These are phyloP conservation scores for Myotis lucifugus DNA, from an alignment of 2,113 vertebrate genomes.

Conservation along the genomic window DNA sequence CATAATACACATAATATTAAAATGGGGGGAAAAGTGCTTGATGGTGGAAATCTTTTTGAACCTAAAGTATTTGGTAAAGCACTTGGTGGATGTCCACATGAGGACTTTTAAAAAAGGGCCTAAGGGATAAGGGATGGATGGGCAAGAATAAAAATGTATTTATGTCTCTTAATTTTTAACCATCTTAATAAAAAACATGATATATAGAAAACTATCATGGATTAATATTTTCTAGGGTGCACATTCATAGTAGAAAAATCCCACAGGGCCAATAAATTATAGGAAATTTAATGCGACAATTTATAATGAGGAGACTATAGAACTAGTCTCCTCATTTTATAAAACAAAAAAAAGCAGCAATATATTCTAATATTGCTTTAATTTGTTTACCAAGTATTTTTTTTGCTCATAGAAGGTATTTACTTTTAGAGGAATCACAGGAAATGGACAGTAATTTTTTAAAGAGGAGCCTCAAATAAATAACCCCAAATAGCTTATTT, in stretches of 20 bases:
- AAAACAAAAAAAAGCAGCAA: neutral
- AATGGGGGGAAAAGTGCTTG: neutral
- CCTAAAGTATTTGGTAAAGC: neutral
- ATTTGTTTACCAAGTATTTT: neutral
- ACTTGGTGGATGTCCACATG: neutral
- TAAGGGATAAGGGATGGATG: rapidly evolving
- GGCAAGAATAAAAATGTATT: neutral
- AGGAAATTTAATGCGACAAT: neutral
- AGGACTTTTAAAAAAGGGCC: neutral
- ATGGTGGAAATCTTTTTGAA: neutral
- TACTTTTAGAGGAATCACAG: neutral
- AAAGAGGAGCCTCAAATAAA: neutral
- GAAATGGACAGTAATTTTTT: neutral
- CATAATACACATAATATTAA: neutral
- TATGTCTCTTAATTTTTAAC: neutral
- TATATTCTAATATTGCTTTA: neutral
- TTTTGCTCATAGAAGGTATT: neutral
- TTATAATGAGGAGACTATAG: neutral
- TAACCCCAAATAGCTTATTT: neutral
- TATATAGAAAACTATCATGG: neutral
- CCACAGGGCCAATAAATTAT: neutral
- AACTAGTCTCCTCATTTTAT: neutral
- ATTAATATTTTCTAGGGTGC: neutral
- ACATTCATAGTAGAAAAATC: neutral
- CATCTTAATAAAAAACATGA: neutral